phyloP scores from a whole-genome alignment of 2,888 invertebrate genomes.

The Morpho deidamia region DNA sequence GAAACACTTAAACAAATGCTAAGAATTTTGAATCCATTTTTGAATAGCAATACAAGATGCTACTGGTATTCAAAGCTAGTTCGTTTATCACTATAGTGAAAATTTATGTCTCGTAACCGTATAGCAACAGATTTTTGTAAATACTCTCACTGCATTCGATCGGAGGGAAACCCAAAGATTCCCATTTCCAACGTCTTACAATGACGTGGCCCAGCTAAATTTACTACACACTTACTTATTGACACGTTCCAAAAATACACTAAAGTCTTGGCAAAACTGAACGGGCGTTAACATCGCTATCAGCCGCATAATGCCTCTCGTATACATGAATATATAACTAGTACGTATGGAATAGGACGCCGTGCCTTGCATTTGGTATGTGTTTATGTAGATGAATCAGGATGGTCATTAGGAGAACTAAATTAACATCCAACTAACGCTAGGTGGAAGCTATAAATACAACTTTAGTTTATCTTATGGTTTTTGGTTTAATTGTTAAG shows the following conservation, averaged over 20 bases:
- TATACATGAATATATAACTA: conserved; percentile 12
- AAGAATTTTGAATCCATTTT: no score
- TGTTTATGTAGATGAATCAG: conserved; percentile 27
- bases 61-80: no score
- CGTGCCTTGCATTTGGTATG: conserved; percentile 27
- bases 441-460: conserved; percentile 17
- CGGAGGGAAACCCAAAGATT: conserved; percentile 59
- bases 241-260: conserved; percentile 77
- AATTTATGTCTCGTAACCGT: no score
- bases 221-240: conserved; percentile 76
- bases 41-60: no score
- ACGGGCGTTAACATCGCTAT: conserved; percentile 76
- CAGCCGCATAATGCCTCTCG: conserved; percentile 62
- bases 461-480: no score
- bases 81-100: no score
- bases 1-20: no score
- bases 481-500: no score
- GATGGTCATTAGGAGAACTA: conserved; percentile 21
- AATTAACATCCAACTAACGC: conserved; percentile 32
- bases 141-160: conserved; percentile 13
- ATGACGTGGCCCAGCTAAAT: conserved; percentile 72
- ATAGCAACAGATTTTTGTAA: no score
- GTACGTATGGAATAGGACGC: conserved; percentile 27
- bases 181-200: conserved; percentile 49
- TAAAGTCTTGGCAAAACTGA: conserved; percentile 73